phyloP scores from a whole-genome alignment of 2,888 invertebrate species.

The Agrotis segetum region DNA sequence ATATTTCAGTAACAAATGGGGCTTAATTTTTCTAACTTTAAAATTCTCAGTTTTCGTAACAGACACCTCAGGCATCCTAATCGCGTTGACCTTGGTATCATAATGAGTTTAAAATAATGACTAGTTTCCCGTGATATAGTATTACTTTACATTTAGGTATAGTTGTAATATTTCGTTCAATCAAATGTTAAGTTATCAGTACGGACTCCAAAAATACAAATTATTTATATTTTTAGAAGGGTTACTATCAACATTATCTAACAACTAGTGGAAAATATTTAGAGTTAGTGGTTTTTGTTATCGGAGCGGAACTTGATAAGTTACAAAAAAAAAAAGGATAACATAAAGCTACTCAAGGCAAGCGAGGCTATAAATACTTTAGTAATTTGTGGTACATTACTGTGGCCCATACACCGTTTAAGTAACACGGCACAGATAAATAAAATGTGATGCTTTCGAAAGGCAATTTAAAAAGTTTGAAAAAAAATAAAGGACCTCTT shows the following conservation, averaged over 20 bases:
- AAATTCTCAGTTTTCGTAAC: background rate
- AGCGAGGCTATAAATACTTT: slow-evolving; percentile 16
- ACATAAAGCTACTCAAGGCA: slow-evolving; percentile 16
- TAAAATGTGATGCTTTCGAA: too few relatives aligned
- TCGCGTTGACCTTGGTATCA: slow-evolving; percentile 16
- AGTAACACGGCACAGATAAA: too few relatives aligned
- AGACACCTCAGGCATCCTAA: slow-evolving; percentile 14
- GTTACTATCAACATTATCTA: slow-evolving; percentile 30
- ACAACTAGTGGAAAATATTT: slow-evolving; percentile 39
- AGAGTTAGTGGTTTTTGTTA: slow-evolving; percentile 51
- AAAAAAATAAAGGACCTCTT: too few relatives aligned
- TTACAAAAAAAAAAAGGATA: slow-evolving; percentile 34
- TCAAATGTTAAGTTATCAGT: slow-evolving; percentile 16
- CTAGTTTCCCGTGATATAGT: background rate
- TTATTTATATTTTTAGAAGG: slow-evolving; percentile 22
- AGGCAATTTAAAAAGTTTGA: too few relatives aligned
- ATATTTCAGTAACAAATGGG: background rate
- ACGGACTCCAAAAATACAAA: slow-evolving; percentile 16
- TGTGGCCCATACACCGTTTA: too few relatives aligned
- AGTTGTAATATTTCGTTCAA: background rate
- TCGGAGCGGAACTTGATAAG: slow-evolving; percentile 64
- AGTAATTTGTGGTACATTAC: background rate
- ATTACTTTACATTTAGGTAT: background rate
- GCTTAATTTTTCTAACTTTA: background rate
- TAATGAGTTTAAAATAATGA: slow-evolving; percentile 20